phyloP scores from a whole-genome alignment of 2,888 invertebrate species.

The Sminthurinus aureus region DNA sequence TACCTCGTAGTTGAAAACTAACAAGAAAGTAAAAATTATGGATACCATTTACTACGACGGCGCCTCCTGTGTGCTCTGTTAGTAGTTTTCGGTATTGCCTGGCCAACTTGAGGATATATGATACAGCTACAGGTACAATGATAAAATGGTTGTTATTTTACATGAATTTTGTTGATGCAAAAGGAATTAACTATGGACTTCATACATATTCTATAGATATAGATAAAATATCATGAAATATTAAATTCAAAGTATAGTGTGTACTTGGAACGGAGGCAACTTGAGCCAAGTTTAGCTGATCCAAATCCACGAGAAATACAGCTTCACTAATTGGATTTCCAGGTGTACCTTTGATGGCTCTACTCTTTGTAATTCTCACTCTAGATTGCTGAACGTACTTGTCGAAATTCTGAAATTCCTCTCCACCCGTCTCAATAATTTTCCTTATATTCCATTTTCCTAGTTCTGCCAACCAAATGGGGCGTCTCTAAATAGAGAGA shows the following conservation, averaged over 20 bases:
- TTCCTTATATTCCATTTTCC: slow-evolving; percentile 40
- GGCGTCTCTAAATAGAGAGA: background rate
- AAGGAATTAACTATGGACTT: background rate
- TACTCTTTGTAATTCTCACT: slow-evolving; percentile 37
- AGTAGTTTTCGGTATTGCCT: slow-evolving; percentile 36
- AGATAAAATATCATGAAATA: background rate
- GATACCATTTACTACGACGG: slow-evolving; percentile 41
- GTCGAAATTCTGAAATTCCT: slow-evolving; percentile 35
- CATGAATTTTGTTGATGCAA: too few relatives aligned
- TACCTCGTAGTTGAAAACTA: too few relatives aligned
- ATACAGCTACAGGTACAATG: slow-evolving; percentile 17
- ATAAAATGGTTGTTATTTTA: background rate
- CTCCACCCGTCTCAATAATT: slow-evolving; percentile 38
- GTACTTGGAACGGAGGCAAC: slow-evolving; percentile 39
- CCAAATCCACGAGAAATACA: slow-evolving; percentile 38
- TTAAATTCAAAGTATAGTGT: too few relatives aligned
- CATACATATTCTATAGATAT: background rate
- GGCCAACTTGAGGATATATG: slow-evolving; percentile 39
- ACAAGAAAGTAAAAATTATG: too few relatives aligned
- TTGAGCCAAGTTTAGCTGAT: slow-evolving; percentile 33
- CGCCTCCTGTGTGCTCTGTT: slow-evolving; percentile 38
- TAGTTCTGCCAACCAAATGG: background rate
- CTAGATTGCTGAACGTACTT: slow-evolving; percentile 38
- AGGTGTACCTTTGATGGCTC: slow-evolving; percentile 27
- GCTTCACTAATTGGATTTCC: slow-evolving; percentile 18